Evolutionary conservation across 2,888 invertebrate genomes (phyloP).

Genomic region (Habroteleia sp.): DNA sequence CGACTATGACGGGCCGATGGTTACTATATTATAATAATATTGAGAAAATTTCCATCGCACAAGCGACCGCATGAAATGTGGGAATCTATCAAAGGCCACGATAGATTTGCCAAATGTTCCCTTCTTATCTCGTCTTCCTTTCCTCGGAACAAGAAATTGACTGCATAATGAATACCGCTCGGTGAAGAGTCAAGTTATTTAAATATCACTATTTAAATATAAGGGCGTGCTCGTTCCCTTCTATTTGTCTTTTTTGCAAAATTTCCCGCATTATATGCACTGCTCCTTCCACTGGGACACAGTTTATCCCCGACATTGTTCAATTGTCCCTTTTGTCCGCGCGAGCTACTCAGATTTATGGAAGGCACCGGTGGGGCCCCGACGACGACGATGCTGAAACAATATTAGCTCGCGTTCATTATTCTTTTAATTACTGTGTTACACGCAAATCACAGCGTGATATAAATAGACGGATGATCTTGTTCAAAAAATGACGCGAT

Average conservation of each 20-base stretch:
- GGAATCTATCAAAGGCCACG: conserved; percentile 58
- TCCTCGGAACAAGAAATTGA: conserved; percentile 62
- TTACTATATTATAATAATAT: conserved; percentile 61
- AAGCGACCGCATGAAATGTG: conserved; percentile 41
- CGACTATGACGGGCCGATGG: conserved; percentile 33
- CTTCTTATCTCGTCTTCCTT: conserved; percentile 45
- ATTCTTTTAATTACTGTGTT: conserved; percentile 32
- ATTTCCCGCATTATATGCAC: conserved; percentile 10
- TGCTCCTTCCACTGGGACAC: conserved; percentile 19
- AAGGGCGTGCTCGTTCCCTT: conserved; percentile 45
- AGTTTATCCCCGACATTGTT: conserved; percentile 53
- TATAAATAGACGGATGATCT: conserved; percentile 14
- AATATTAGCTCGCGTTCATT: conserved; percentile 34
- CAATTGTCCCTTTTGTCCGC: conserved; percentile 46
- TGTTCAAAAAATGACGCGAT: neutral
- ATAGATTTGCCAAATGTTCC: conserved; percentile 46
- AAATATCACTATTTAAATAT: conserved; percentile 64
- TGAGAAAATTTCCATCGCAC: conserved; percentile 64
- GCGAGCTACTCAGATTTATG: conserved; percentile 7
- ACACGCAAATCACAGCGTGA: conserved; percentile 3
- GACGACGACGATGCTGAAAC: conserved; percentile 16
- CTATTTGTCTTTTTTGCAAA: conserved; percentile 35
- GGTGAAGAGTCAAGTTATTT: conserved; percentile 63
- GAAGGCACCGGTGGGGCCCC: neutral
- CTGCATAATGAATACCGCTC: conserved; percentile 63